These are phyloP conservation scores for Chondrosia reniformis DNA, from an alignment of 37 sponge, comb jelly and placozoan genomes.

Conservation along the genomic window DNA sequence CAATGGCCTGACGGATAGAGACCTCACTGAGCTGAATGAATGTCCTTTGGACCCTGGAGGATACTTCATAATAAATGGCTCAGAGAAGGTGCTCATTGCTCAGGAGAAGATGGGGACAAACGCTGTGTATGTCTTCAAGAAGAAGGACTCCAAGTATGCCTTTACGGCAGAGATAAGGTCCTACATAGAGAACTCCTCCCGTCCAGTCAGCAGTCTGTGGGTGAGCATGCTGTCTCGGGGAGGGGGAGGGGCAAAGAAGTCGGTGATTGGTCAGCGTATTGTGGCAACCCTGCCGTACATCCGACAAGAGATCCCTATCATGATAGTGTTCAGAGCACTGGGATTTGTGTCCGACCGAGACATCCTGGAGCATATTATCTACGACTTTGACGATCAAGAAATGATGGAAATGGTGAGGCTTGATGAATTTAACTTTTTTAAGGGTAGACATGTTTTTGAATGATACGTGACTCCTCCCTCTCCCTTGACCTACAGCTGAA, in stretches of 20 bases:
- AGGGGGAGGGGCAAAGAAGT: slow-evolving; percentile 79
- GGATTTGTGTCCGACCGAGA: slow-evolving; percentile 99
- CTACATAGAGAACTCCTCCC: slow-evolving; percentile 98
- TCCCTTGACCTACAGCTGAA: slow-evolving; percentile 75
- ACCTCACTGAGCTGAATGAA: slow-evolving; percentile 97
- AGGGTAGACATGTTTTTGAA: background rate
- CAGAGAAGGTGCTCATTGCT: slow-evolving; percentile 98
- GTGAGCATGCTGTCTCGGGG: slow-evolving; percentile 96
- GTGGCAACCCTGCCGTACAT: slow-evolving; percentile 97
- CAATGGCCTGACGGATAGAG: slow-evolving; percentile 89
- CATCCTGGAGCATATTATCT: slow-evolving; percentile 99
- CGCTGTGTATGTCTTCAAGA: slow-evolving; percentile 95
- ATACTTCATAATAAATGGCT: slow-evolving; percentile 98
- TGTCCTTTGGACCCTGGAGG: slow-evolving; percentile 99
- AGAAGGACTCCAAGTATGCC: slow-evolving; percentile 99
- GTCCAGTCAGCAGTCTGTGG: slow-evolving; percentile 96
- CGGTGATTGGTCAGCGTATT: slow-evolving; percentile 92
- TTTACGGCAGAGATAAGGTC: slow-evolving; percentile 97
- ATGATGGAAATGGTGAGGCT: slow-evolving; percentile 97
- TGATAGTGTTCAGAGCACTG: slow-evolving; percentile 98
- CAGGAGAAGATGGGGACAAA: slow-evolving; percentile 99
- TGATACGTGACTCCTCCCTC: background rate
- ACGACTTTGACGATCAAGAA: slow-evolving; percentile 98
- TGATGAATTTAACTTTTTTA: background rate
- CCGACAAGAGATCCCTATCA: slow-evolving; percentile 97